Conservation (phyloP, 2,797 vertebrate species). For the Loris lydekkerianus region DNA sequence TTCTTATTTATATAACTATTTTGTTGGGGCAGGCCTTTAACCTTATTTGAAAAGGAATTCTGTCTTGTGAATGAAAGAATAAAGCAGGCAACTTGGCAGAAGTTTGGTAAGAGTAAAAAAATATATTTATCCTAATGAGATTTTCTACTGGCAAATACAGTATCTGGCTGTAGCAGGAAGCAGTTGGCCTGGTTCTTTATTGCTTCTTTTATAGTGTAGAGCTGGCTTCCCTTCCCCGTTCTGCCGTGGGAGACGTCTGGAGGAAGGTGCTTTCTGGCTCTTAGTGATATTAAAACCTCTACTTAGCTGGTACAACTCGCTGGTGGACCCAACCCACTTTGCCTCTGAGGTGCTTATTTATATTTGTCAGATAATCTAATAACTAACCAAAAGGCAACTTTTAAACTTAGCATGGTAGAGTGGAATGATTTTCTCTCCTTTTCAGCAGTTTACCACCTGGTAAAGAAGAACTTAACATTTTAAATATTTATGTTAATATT, state of each 20-base stretch:
- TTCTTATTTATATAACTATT: background rate
- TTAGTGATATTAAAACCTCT: conserved; percentile 6
- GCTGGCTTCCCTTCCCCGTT: conserved; percentile 20
- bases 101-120: conserved; percentile 60
- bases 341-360: background rate
- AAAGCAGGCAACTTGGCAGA: conserved; percentile 60
- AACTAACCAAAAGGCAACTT: background rate
- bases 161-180: conserved; percentile 26
- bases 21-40: conserved; percentile 56
- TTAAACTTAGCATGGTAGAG: background rate
- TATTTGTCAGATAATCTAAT: background rate
- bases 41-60: conserved; percentile 41
- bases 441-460: background rate
- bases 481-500: background rate
- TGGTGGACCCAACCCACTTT: background rate
- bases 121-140: conserved; percentile 63
- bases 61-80: background rate
- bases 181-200: background rate
- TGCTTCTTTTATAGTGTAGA: conserved; percentile 24
- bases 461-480: background rate
- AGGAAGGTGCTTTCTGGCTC: conserved; percentile 21
- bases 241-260: background rate
- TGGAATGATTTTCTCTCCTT: conserved; percentile 2
- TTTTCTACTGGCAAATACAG: conserved; percentile 70
- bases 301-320: background rate